phyloP scores from a whole-genome alignment of 2,113 vertebrate genomes.

The Hippocampus zosterae region DNA sequence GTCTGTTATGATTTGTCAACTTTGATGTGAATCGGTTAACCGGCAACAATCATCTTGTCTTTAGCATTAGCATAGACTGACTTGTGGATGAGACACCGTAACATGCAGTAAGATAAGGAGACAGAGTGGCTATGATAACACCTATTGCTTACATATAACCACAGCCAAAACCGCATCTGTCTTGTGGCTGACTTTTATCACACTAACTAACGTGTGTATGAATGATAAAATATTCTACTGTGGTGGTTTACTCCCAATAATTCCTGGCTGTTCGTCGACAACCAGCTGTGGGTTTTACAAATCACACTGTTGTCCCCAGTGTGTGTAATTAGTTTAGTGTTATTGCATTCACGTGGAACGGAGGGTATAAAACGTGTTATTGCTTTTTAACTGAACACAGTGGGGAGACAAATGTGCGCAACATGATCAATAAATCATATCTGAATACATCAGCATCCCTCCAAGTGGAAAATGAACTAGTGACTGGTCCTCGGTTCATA shows the following conservation, averaged over 20 bases:
- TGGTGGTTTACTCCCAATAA: conserved; percentile 35
- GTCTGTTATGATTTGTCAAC: neutral
- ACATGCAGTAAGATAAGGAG: neutral
- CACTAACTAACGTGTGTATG: conserved; percentile 26
- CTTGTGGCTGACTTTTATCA: conserved; percentile 16
- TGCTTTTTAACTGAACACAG: conserved; percentile 71
- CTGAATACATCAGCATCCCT: conserved; percentile 65
- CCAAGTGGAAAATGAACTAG: conserved; percentile 62
- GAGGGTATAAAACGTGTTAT: conserved; percentile 64
- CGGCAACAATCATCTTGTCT: neutral
- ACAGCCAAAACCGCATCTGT: neutral
- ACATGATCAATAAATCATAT: conserved; percentile 70
- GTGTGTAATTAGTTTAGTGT: conserved; percentile 66
- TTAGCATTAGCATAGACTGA: no score
- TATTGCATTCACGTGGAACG: conserved; percentile 64
- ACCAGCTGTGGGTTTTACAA: conserved; percentile 43
- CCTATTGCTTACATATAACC: neutral
- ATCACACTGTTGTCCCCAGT: conserved; percentile 53
- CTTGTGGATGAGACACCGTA: neutral
- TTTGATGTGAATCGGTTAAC: neutral
- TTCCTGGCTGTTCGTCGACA: conserved; percentile 20
- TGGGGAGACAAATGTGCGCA: conserved; percentile 64
- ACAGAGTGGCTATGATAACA: neutral
- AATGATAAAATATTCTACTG: conserved; percentile 43
- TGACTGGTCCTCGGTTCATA: conserved; percentile 24